Evolutionary conservation across 2,113 vertebrate species (phyloP), one percentile per base, ranked within the genome.

Genomic region (Elanoides forficatus): DNA sequence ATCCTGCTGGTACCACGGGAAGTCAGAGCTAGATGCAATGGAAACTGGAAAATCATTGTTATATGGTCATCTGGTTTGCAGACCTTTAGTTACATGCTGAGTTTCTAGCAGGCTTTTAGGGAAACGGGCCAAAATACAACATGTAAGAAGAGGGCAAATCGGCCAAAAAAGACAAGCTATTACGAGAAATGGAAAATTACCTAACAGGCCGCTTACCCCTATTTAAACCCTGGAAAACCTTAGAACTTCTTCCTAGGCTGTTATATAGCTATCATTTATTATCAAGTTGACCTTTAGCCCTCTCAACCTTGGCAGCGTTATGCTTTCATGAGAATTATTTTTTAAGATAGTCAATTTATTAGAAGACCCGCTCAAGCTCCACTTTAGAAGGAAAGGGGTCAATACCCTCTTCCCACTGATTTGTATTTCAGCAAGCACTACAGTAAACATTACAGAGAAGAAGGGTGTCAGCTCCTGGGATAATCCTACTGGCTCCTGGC

Each of bases 121-220:
- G 73, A 85, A 94, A 90, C 16, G 36, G 45, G 78, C 66, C 91
- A 95, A 93, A 89, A 80, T 36, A 66, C 38, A 75, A 63, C 43
- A 68, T 8, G 27, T n/a, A 68, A 85, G 48, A n/a, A 95, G 78
- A 58, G 48, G n/a, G 81, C 14, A 94, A 90, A 79, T 34, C 45
- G 68, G 40, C 40, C 30, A 89, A 65, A 92, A 90, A 83, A 42
- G 43, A 76, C 23, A 84, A 87, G 83, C 79, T 70, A 91, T 59
- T 85, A 47, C 30, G 60, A 70, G 84, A 95, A 93, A 91, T n/a
- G 45, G 91, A 90, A 93, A 91, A 92, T 80, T 93, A 84, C 65
- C 83, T 81, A 85, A 87, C 18, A 62, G 84, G 45, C n/a, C 81
- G 93, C 45, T 93, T 87, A 91, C 36, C 58, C 50, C 53, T 65